These are phyloP conservation scores for Osmoderma eremita DNA, from an alignment of 2,888 invertebrate genomes.

Conservation along the genomic window DNA sequence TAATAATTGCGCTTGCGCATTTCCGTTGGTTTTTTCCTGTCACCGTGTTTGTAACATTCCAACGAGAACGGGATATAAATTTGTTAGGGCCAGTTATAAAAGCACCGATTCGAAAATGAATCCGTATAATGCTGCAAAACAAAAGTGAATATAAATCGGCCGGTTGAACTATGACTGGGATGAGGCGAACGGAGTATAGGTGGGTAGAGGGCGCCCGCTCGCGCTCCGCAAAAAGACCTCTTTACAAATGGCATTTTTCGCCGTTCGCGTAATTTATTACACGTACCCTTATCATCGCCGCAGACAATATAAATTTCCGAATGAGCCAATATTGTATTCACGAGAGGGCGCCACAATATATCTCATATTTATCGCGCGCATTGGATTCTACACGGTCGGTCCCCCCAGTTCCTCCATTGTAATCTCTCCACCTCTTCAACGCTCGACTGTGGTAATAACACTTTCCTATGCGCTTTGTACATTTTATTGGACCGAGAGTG, in stretches of 20 bases:
- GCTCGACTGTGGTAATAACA: slow-evolving; percentile 57
- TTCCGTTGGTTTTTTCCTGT: slow-evolving; percentile 12
- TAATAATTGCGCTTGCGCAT: neutral
- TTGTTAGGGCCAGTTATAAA: slow-evolving; percentile 34
- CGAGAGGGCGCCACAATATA: slow-evolving; percentile 57
- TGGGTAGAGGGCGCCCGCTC: slow-evolving; percentile 19
- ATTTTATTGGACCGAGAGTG: slow-evolving; percentile 59
- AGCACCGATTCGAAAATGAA: slow-evolving; percentile 38
- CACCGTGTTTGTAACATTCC: slow-evolving; percentile 6
- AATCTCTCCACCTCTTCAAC: slow-evolving; percentile 31
- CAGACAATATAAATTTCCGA: slow-evolving; percentile 63
- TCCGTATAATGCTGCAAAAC: slow-evolving; percentile 40
- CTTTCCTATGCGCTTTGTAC: slow-evolving; percentile 61
- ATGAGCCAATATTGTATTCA: slow-evolving; percentile 61
- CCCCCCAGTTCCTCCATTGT: slow-evolving; percentile 42
- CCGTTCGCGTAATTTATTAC: slow-evolving; percentile 57
- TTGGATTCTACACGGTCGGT: slow-evolving; percentile 44
- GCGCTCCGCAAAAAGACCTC: slow-evolving; percentile 46
- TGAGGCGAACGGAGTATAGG: neutral
- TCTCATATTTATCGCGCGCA: slow-evolving; percentile 61
- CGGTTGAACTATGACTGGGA: slow-evolving; percentile 12
- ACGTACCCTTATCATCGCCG: slow-evolving; percentile 61
- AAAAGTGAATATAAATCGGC: slow-evolving; percentile 44
- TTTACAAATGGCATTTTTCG: slow-evolving; percentile 60
- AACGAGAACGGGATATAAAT: slow-evolving; percentile 25